Evolutionary conservation across 2,888 invertebrate genomes (phyloP).

Genomic region (Carterocephalus palaemon): DNA sequence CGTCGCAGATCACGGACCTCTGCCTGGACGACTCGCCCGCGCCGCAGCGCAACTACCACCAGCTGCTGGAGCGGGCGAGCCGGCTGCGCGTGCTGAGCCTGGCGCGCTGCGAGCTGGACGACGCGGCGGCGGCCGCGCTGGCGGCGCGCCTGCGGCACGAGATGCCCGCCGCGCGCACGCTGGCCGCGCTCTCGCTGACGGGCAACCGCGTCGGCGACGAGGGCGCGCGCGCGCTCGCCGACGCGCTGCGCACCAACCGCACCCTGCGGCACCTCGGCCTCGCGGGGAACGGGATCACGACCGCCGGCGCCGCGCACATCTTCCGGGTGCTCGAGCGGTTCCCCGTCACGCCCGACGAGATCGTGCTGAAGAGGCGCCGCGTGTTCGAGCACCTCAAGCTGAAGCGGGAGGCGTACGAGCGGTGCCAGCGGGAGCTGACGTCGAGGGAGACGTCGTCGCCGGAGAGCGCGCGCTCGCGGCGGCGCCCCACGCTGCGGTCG

Average conservation of each 20-base stretch:
- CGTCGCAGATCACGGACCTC: conserved; percentile 36
- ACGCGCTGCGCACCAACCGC: conserved; percentile 38
- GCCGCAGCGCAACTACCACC: conserved; percentile 30
- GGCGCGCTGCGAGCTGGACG: conserved; percentile 36
- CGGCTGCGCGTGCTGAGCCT: conserved; percentile 35
- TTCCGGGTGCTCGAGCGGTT: conserved; percentile 33
- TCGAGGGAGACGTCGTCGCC: conserved; percentile 1
- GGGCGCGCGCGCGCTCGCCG: conserved; percentile 35
- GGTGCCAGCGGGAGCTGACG: conserved; percentile 23
- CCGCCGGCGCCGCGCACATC: conserved; percentile 34
- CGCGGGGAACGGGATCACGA: conserved; percentile 36
- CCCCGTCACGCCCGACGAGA: conserved; percentile 32
- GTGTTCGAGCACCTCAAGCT: conserved; percentile 28
- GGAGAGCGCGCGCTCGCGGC: neutral
- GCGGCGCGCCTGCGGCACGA: conserved; percentile 34
- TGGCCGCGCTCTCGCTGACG: conserved; percentile 28
- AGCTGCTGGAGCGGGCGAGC: conserved; percentile 30
- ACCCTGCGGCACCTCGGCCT: conserved; percentile 37
- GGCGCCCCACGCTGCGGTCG: neutral
- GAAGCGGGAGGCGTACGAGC: conserved; percentile 23
- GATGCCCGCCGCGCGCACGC: conserved; percentile 28
- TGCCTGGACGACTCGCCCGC: conserved; percentile 39
- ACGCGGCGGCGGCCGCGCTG: conserved; percentile 31
- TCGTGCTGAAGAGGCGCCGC: conserved; percentile 29
- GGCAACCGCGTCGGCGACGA: conserved; percentile 35